These are phyloP conservation scores for Mormyrus proboscirostris DNA, from an alignment of 2,797 vertebrate species.

Conservation along the genomic window DNA sequence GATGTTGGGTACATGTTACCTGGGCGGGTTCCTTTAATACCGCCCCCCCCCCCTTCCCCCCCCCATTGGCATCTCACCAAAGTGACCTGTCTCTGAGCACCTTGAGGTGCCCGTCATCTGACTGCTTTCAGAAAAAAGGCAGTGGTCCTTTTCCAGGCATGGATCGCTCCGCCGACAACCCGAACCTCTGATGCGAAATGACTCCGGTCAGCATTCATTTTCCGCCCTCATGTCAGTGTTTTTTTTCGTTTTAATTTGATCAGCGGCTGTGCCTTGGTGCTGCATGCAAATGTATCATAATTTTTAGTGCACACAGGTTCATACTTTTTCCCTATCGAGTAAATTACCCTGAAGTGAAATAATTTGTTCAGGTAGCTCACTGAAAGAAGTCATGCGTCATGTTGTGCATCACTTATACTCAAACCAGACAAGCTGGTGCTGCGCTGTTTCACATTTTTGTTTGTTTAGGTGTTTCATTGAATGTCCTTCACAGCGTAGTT, in stretches of 20 bases:
- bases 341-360: neutral
- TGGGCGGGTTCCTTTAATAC: neutral
- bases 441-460: neutral
- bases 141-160: neutral
- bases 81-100: neutral
- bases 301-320: neutral
- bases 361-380: neutral
- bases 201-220: neutral
- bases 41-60: neutral
- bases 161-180: neutral
- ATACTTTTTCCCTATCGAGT: neutral
- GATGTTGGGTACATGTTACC: neutral
- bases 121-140: neutral
- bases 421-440: neutral
- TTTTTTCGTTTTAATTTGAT: neutral
- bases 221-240: neutral
- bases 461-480: neutral
- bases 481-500: neutral
- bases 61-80: neutral
- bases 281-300: neutral
- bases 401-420: neutral
- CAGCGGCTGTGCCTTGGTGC: neutral
- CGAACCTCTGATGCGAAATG: neutral
- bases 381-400: neutral
- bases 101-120: neutral